Base-by-base conservation (phyloP, 2,113 vertebrate genomes). In the Neodon shergylaensis region DNA sequence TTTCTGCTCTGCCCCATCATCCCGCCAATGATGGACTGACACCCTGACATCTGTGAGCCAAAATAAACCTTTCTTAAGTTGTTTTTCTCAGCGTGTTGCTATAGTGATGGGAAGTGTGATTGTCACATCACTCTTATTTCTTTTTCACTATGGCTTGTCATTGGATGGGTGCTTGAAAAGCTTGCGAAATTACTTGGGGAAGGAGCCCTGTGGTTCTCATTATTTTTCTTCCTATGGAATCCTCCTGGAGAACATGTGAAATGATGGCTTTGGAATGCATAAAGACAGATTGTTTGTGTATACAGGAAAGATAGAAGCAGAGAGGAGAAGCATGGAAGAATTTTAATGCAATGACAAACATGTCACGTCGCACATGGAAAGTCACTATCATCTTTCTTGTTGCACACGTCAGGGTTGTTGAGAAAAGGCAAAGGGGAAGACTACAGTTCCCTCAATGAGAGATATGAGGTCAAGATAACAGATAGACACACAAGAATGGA, bases 261-360 rank as follows among this genome's bases (percentile, higher is more conserved):
- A 65, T 74, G 0, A 4, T 66, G 58, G 11, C 36, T 86, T 39
- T 0, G 3, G 4, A 47, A 26, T 8, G n/a, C 8, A 72, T 3
- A 82, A 52, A 5, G 6, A 74, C 3, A 33, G 73, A 44, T 2
- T 68, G 65, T 28, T 12, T 66, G 47, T 47, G 47, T 47, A 10
- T 5, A 22, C 7, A 36, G 1, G 31, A 78, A 63, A 87, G 3
- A 90, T 33, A 88, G 44, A 91, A 65, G 1, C 49, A 66, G 88
- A 95, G 54, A 90, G 66, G 52, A 83, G 52, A 83, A 3, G 2
- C 33, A 11, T 33, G 47, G 49, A 33, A 54, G 19, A 36, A 74
- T 54, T 89, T 49, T 63, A 9, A 13, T 87, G 74, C 61, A 42
- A 66, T 47, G 65, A 52, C 88, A 70, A 73, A 54, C 66, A 28